Evolutionary conservation across 2,797 vertebrate genomes (phyloP), one percentile per base, ranked within the genome.

Genomic region (Enteromius unitaeniatus): DNA sequence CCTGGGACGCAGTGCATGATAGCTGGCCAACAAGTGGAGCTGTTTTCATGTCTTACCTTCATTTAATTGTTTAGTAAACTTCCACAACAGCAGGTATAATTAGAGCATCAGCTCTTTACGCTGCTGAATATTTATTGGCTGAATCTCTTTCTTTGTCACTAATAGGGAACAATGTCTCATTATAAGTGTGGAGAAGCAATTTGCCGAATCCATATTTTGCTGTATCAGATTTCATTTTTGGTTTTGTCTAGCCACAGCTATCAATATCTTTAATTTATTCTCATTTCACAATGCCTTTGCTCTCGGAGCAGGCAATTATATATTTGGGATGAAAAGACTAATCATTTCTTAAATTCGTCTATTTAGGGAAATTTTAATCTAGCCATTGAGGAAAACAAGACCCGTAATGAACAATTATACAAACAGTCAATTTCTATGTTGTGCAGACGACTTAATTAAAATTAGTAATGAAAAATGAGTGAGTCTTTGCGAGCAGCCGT

Each of bases 321-420:
- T 93, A 82, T 93, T 94, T 93, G 93, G 94, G 93, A 94, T 92
- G 91, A 94, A 94, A 89, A 94, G 92, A 94, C 93, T 95, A 94
- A 95, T 95, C 93, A 94, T 92, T 93, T 94, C 93, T 93, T 90
- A 91, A 92, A 95, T 94, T 95, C 91, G 90, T 94, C 90, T 93
- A 92, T 95, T 94, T 93, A 93, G 93, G 92, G 92, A 90, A 84
- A 89, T 92, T 93, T 94, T 94, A 94, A 95, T 95, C 94, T 94
- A 94, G 92, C 94, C 89, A 90, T 91, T 94, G 94, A 93, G 92
- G 92, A 94, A 95, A 95, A 95, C 93, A 94, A 94, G 94, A 94
- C 89, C 91, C 92, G 92, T 95, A 95, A 94, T 95, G 94, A 95
- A 95, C 94, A 95, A 95, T 95, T 95, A 95, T 94, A 94, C 93